Conservation (phyloP, 2,113 vertebrate genomes). For the Neogale vison region DNA sequence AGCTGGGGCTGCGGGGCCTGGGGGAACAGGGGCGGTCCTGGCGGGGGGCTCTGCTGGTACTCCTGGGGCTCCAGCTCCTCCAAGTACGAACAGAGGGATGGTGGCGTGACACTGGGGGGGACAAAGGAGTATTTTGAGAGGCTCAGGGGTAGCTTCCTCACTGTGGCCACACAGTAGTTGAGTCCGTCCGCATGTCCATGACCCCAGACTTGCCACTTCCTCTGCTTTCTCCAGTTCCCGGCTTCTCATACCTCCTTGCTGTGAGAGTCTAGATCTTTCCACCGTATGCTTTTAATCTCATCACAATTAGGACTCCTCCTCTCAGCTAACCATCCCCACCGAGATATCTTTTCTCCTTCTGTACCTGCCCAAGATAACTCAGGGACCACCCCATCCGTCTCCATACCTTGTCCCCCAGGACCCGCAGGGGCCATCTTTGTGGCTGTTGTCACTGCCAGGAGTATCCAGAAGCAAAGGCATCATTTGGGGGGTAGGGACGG, state of each 20-base stretch:
- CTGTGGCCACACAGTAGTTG: rapidly evolving
- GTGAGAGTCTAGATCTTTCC: not conserved
- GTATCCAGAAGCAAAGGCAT: conserved; percentile 85
- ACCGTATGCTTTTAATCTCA: not conserved
- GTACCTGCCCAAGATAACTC: not conserved
- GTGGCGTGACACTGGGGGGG: conserved; percentile 57
- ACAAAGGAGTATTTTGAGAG: not conserved
- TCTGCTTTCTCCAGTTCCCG: not conserved
- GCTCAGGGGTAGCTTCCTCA: rapidly evolving
- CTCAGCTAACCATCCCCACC: not conserved
- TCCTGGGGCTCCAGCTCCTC: conserved; percentile 82
- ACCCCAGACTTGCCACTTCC: not conserved
- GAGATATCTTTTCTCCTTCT: not conserved
- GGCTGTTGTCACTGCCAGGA: conserved; percentile 74
- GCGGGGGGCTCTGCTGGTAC: conserved; percentile 83
- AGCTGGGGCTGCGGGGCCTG: conserved; percentile 74
- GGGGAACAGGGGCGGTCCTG: conserved; percentile 65
- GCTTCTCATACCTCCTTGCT: too few relatives aligned
- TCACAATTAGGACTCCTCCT: not conserved
- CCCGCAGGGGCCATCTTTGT: conserved; percentile 55
- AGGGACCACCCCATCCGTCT: rapidly evolving
- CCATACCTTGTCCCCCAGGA: conserved; percentile 68
- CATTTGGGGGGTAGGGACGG: conserved; percentile 64
- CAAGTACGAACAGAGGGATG: conserved; percentile 80
- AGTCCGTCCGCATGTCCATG: not conserved